Conservation (phyloP, 2,113 vertebrate genomes). For the Brachyistius frenatus region DNA sequence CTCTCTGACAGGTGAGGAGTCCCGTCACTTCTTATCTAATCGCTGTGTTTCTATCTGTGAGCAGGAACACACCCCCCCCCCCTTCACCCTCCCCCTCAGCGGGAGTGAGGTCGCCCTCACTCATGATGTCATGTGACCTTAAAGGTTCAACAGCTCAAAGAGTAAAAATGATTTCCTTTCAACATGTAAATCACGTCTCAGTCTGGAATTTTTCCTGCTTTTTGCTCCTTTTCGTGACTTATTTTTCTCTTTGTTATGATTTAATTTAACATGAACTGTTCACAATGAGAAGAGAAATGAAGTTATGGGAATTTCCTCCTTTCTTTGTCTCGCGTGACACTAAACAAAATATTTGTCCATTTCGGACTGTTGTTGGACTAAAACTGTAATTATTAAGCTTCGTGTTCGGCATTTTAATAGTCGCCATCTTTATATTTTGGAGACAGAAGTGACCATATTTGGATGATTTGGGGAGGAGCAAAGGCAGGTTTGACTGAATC, state of each 20-base stretch:
- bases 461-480: too few relatives aligned
- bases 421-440: too few relatives aligned
- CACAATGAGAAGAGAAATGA: too few relatives aligned
- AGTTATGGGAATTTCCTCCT: too few relatives aligned
- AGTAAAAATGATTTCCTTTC: not conserved
- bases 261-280: too few relatives aligned
- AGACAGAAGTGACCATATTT: too few relatives aligned
- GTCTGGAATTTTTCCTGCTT: not conserved
- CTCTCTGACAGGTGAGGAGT: slow-evolving; percentile 26
- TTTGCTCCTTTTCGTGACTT: fast-evolving
- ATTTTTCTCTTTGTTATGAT: not conserved
- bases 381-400: too few relatives aligned
- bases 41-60: not conserved
- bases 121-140: too few relatives aligned
- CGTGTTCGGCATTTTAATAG: too few relatives aligned
- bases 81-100: too few relatives aligned
- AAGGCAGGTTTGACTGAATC: too few relatives aligned
- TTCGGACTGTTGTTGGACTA: fast-evolving
- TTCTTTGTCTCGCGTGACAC: not conserved
- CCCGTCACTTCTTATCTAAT: slow-evolving; percentile 31
- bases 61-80: not conserved
- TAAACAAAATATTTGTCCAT: not conserved
- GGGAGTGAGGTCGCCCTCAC: not conserved
- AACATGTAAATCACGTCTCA: not conserved
- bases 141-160: not conserved